Percentiles rank a stretch among this genome's conserved stretches.
Evolutionary conservation across 2,113 vertebrate species (phyloP).

Genomic region (Laticauda laticaudata): DNA sequence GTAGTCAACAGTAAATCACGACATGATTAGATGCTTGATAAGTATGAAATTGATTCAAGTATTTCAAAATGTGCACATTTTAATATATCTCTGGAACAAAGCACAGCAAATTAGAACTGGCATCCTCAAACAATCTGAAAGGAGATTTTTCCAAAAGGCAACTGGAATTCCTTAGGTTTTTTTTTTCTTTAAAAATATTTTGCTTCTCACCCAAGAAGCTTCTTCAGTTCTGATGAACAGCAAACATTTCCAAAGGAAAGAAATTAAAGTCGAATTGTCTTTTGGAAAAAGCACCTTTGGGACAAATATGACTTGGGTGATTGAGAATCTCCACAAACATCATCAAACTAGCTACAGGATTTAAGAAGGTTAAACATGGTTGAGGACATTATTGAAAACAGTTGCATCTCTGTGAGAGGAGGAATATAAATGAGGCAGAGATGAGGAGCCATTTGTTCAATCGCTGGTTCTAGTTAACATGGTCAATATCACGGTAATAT

Average conservation of each 20-base stretch:
- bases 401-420: not conserved
- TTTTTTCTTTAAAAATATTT: not conserved
- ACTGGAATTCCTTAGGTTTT: not conserved
- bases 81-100: constrained; percentile 16
- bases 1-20: not conserved
- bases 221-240: not conserved
- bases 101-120: not conserved
- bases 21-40: not conserved
- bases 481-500: not conserved
- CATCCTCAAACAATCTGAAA: not conserved
- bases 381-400: not conserved
- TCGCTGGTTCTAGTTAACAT: not conserved
- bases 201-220: not conserved
- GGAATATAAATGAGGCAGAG: not conserved
- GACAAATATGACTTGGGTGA: not conserved
- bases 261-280: not conserved
- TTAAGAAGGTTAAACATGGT: not conserved
- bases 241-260: not conserved
- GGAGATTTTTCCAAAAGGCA: not conserved
- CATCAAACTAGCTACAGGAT: not conserved
- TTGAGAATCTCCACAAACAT: not conserved
- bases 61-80: constrained; percentile 8
- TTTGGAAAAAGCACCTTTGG: not conserved
- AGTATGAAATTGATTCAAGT: not conserved
- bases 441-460: not conserved